phyloP scores from a whole-genome alignment of 2,888 invertebrate species.

The Labia minor region DNA sequence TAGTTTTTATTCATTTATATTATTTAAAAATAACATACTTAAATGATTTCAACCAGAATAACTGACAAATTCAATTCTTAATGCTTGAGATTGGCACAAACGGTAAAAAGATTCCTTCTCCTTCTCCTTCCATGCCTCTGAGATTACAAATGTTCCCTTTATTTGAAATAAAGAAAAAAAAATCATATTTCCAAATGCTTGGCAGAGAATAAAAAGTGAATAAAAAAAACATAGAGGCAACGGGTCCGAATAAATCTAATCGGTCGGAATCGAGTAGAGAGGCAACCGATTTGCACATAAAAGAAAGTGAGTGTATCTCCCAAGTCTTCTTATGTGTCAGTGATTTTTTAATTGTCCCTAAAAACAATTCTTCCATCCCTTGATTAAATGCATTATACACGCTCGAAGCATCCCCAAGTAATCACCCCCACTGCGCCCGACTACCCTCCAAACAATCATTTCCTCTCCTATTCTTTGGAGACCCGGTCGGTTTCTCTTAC shows the following conservation, averaged over 20 bases:
- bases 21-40: too few relatives aligned
- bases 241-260: background rate
- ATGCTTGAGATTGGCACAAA: too few relatives aligned
- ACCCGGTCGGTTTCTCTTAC: background rate
- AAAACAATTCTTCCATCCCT: too few relatives aligned
- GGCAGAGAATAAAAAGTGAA: background rate
- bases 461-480: too few relatives aligned
- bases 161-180: background rate
- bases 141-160: too few relatives aligned
- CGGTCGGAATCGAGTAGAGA: background rate
- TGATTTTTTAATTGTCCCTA: background rate
- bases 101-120: too few relatives aligned
- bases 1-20: too few relatives aligned
- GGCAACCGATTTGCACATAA: background rate
- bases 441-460: background rate
- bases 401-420: background rate
- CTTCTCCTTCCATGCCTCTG: too few relatives aligned
- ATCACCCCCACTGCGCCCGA: background rate
- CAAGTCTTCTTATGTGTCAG: background rate
- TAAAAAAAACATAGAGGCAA: background rate
- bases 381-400: background rate
- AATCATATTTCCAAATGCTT: background rate
- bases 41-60: too few relatives aligned
- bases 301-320: background rate
- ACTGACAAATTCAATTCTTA: too few relatives aligned